Evolutionary conservation across 2,888 invertebrate genomes (phyloP).

Genomic region (Allophyes oxyacanthae): DNA sequence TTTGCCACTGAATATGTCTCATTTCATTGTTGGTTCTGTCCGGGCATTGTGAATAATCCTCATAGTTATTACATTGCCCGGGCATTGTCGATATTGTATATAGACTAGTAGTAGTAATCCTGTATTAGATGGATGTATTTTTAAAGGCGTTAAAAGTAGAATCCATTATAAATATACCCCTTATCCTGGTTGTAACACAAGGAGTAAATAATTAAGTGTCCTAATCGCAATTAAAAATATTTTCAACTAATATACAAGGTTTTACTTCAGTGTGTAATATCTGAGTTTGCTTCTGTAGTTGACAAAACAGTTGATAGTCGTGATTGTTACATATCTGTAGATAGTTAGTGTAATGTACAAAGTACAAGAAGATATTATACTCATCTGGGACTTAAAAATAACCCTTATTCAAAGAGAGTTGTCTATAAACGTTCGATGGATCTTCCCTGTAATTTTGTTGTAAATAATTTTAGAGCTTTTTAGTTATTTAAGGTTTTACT

Average conservation of each 20-base stretch:
- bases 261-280: conserved; percentile 17
- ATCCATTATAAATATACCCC: conserved; percentile 16
- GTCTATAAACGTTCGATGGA: not conserved
- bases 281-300: conserved; percentile 28
- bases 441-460: conserved; percentile 6
- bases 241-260: conserved; percentile 33
- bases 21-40: conserved; percentile 18
- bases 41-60: conserved; percentile 15
- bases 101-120: conserved; percentile 25
- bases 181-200: conserved; percentile 17
- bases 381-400: conserved; percentile 13
- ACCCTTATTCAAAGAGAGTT: not conserved
- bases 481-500: too few species aligned
- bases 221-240: conserved; percentile 50
- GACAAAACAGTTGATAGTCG: conserved; percentile 15
- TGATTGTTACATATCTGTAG: conserved; percentile 49
- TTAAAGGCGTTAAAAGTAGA: conserved; percentile 45
- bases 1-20: conserved; percentile 27
- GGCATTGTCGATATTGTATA: conserved; percentile 23
- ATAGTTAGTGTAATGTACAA: conserved; percentile 40
- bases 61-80: conserved; percentile 8
- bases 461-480: conserved; percentile 39
- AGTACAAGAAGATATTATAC: conserved; percentile 43
- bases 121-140: conserved; percentile 53
- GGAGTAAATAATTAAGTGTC: conserved; percentile 6